Conservation (phyloP, 2,888 invertebrate species). For the Leptopilina syphax region DNA sequence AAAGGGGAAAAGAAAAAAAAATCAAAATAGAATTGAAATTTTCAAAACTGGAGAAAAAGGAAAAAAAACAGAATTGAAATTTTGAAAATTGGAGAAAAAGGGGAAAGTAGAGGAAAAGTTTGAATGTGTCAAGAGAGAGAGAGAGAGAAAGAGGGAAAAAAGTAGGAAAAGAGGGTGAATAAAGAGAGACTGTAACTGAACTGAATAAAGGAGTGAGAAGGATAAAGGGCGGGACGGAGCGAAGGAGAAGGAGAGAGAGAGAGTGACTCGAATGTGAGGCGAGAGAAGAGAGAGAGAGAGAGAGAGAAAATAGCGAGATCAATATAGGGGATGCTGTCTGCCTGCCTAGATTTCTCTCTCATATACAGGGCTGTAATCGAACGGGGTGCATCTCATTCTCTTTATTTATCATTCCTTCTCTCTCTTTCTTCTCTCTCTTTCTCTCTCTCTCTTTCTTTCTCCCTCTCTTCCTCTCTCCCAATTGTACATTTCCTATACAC, state of each 20-base stretch:
- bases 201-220: conserved; percentile 40
- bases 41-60: too few species aligned
- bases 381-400: conserved; percentile 30
- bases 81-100: too few species aligned
- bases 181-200: conserved; percentile 23
- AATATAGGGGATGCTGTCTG: conserved; percentile 59
- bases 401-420: not conserved
- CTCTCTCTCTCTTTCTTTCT: too few species aligned
- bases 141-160: conserved; percentile 32
- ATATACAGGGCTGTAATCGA: conserved; percentile 35
- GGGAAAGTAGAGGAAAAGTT: not conserved
- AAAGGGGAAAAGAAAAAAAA: too few species aligned
- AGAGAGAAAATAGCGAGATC: conserved; percentile 53
- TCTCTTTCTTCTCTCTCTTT: not conserved
- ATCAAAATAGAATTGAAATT: too few species aligned
- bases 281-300: conserved; percentile 42
- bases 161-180: not conserved
- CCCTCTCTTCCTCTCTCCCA: not conserved
- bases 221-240: conserved; percentile 47
- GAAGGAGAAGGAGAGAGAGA: conserved; percentile 41
- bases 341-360: conserved; percentile 47
- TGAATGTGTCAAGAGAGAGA: not conserved
- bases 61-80: too few species aligned
- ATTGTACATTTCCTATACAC: not conserved
- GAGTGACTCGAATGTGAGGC: conserved; percentile 36